Conservation (phyloP, 1,140 invertebrate species). For the Lepidurus arcticus region DNA sequence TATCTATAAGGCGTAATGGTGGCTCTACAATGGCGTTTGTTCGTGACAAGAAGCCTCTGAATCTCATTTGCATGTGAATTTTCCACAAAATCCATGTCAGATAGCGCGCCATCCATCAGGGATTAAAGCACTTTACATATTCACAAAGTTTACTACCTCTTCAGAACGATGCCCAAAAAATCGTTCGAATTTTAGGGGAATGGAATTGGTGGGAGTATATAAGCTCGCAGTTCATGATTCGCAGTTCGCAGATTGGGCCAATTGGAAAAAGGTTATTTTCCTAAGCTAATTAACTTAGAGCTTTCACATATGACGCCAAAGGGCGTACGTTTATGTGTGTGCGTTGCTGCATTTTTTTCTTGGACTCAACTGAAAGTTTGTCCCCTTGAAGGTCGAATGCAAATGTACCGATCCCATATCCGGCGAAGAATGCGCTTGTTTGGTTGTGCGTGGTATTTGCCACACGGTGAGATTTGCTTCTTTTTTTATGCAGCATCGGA, state of each 20-base stretch:
- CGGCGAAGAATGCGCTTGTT: conserved; percentile 12
- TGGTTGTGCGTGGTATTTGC: not conserved
- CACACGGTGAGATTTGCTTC: not conserved
- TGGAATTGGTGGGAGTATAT: not conserved
- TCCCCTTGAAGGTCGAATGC: conserved; percentile 9
- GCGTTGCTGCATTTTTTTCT: not conserved
- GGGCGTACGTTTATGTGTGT: not conserved
- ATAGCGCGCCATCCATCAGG: not conserved
- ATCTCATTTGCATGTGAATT: not conserved
- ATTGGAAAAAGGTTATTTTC: too few relatives aligned
- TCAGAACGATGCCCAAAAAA: not conserved
- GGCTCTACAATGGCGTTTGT: not conserved
- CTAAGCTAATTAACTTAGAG: too few relatives aligned
- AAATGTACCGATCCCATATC: conserved; percentile 16
- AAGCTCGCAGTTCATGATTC: too few relatives aligned
- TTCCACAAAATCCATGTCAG: not conserved
- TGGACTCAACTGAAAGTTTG: not conserved
- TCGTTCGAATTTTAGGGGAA: not conserved
- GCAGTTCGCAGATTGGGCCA: too few relatives aligned
- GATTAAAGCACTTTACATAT: not conserved
- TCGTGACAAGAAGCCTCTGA: not conserved
- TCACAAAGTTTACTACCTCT: not conserved
- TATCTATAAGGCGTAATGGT: not conserved
- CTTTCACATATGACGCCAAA: too few relatives aligned
- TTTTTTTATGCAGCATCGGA: not conserved